Evolutionary conservation across 2,888 invertebrate species (phyloP).

Genomic region (Drosophila mimetica): DNA sequence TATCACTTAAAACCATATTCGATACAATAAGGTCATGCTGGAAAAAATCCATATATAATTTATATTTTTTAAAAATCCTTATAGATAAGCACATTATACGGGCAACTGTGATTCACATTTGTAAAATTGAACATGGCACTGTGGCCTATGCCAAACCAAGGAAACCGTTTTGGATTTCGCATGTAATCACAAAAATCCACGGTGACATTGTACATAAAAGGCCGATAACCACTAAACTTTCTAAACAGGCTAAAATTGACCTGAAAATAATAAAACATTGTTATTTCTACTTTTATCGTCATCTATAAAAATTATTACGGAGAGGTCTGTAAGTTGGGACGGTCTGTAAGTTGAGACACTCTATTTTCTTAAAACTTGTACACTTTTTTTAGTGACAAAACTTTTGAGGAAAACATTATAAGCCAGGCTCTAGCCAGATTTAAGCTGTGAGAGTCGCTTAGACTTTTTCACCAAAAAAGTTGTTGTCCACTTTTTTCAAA

Average conservation of each 20-base stretch:
- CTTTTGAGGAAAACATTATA: too few species aligned
- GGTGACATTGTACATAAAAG: conserved; percentile 29
- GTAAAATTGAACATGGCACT: neutral
- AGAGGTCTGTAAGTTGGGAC: too few species aligned
- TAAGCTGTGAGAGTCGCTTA: too few species aligned
- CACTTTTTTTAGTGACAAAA: too few species aligned
- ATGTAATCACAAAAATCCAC: conserved; percentile 25
- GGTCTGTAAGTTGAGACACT: too few species aligned
- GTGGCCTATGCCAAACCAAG: conserved; percentile 7
- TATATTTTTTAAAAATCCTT: accelerated
- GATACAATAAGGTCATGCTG: conserved; percentile 28
- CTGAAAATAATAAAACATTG: neutral
- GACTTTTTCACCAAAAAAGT: too few species aligned
- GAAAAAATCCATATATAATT: neutral
- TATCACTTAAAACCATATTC: conserved; percentile 12
- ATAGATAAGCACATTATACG: conserved; percentile 13
- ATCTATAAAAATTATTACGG: too few species aligned
- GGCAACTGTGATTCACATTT: conserved; percentile 27
- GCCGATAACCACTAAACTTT: conserved; percentile 27
- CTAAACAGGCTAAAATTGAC: conserved; percentile 15
- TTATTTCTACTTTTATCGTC: too few species aligned
- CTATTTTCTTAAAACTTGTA: too few species aligned
- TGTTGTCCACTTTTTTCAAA: too few species aligned
- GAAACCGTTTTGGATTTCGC: neutral
- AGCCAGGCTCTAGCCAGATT: too few species aligned